Evolutionary conservation across 2,888 invertebrate genomes (phyloP).

Genomic region (Prosopocoilus inquinatus): DNA sequence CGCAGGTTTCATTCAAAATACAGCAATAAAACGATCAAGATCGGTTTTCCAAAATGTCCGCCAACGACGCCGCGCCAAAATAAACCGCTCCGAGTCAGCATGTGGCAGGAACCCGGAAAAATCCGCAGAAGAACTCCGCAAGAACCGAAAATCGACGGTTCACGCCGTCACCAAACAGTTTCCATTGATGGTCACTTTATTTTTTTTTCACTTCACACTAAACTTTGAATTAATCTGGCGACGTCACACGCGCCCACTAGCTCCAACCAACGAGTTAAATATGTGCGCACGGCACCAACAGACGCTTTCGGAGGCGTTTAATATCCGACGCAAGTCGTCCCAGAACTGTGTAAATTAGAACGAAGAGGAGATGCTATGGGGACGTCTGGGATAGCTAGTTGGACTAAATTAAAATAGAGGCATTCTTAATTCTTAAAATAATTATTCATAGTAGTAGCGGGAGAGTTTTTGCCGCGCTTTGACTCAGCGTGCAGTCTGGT

Average conservation of each 20-base stretch:
- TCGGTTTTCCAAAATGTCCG: conserved; percentile 10
- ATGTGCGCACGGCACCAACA: conserved; percentile 32
- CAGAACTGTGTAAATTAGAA: neutral
- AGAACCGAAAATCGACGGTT: neutral
- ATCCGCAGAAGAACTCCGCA: conserved; percentile 14
- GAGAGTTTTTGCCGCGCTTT: conserved; percentile 10
- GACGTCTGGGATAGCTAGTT: neutral
- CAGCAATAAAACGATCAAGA: too few relatives aligned
- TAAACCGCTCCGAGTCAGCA: conserved; percentile 1
- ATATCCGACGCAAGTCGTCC: conserved; percentile 22
- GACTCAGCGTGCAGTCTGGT: too few relatives aligned
- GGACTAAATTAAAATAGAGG: conserved; percentile 32
- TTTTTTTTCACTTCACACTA: neutral
- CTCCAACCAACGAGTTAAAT: conserved; percentile 19
- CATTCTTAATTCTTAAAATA: conserved; percentile 38
- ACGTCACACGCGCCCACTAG: neutral
- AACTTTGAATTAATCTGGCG: conserved; percentile 6
- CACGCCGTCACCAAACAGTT: neutral
- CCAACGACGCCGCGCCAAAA: conserved; percentile 19
- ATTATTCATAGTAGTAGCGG: conserved; percentile 32
- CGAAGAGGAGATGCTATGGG: neutral
- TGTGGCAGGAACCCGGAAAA: conserved; percentile 3
- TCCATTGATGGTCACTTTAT: conserved; percentile 7
- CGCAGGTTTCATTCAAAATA: too few relatives aligned
- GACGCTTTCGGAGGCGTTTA: conserved; percentile 11